Conservation (phyloP, 2,113 vertebrate genomes). For the Neolamprologus sp. region DNA sequence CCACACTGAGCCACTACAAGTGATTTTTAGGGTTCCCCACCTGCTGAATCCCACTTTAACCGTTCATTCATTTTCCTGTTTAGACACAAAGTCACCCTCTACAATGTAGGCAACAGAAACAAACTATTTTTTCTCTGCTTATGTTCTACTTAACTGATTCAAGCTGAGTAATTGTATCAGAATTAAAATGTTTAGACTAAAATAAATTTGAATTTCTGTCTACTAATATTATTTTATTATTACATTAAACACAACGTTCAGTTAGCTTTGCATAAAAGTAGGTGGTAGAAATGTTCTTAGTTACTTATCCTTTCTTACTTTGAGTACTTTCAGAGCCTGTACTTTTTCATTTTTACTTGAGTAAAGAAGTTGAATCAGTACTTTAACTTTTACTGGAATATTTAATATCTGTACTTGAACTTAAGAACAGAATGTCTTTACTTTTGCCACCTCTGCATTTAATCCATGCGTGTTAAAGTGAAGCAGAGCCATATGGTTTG, state of each 20-base stretch:
- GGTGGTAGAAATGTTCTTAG: not conserved
- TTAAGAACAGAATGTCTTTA: not conserved
- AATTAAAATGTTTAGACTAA: not conserved
- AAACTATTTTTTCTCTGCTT: not conserved
- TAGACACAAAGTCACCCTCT: not conserved
- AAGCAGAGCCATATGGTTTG: conserved; percentile 53
- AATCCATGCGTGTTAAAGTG: conserved; percentile 40
- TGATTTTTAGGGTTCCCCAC: not conserved
- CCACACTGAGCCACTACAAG: not conserved
- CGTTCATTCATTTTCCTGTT: not conserved
- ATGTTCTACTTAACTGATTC: not conserved
- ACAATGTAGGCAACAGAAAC: not conserved
- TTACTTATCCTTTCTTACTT: not conserved
- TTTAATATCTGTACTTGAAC: not conserved
- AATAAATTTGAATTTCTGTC: not conserved
- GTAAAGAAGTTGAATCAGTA: not conserved
- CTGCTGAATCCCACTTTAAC: not conserved
- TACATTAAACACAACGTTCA: not conserved
- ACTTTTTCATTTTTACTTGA: not conserved
- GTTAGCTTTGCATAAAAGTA: not conserved
- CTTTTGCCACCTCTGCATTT: not conserved
- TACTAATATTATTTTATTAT: not conserved
- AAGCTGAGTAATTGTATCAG: not conserved
- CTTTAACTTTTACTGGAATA: not conserved
- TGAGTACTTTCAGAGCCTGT: not conserved